These are phyloP conservation scores for Norana najaformis DNA, from an alignment of 2,888 invertebrate genomes.

Conservation along the genomic window DNA sequence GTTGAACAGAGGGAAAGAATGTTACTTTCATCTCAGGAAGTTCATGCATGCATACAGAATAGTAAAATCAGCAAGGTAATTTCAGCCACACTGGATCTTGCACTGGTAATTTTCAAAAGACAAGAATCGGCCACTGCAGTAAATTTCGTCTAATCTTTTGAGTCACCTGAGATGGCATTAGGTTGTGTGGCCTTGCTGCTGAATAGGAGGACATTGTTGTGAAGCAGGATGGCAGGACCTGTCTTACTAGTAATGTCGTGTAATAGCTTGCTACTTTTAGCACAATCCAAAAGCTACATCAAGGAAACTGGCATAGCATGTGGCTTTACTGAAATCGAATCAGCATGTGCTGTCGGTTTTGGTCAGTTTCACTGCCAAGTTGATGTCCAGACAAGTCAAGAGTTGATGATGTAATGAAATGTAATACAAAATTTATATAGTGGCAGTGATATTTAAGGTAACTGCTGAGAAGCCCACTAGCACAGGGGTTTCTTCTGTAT, in stretches of 20 bases:
- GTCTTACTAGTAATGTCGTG: background rate
- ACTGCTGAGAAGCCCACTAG: background rate
- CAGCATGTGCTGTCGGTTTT: too few species aligned
- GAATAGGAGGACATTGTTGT: too few species aligned
- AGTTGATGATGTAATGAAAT: background rate
- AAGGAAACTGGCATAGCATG: too few species aligned
- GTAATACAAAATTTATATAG: background rate
- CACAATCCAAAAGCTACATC: too few species aligned
- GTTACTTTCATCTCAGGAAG: background rate
- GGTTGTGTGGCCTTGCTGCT: too few species aligned
- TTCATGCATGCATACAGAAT: conserved; percentile 22
- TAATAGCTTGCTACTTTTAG: background rate
- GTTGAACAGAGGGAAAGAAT: background rate
- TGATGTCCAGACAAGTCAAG: background rate
- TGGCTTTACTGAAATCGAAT: too few species aligned
- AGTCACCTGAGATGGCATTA: too few species aligned
- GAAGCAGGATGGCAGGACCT: background rate
- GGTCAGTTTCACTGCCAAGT: background rate
- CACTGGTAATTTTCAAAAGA: background rate
- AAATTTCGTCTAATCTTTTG: background rate
- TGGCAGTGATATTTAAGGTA: background rate
- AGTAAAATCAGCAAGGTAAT: conserved; percentile 20
- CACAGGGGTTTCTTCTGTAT: background rate
- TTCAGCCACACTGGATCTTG: background rate
- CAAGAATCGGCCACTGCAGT: background rate